Percentiles rank a stretch among this genome's conserved stretches.
Evolutionary conservation across 2,113 vertebrate species (phyloP).

Genomic region (Calidris pugnax): DNA sequence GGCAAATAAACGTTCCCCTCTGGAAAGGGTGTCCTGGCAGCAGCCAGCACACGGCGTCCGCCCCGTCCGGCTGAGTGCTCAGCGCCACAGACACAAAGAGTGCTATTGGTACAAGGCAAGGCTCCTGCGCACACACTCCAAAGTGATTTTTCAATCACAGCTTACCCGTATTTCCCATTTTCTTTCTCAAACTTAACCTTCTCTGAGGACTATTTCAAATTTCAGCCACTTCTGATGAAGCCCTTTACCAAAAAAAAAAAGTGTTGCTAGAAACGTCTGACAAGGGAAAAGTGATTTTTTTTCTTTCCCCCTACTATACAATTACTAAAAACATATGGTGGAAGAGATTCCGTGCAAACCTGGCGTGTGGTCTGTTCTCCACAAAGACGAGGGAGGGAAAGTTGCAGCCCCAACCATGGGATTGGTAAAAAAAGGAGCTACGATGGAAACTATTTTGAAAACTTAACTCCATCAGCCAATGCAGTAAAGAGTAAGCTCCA

Average conservation of each 20-base stretch:
- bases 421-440: conserved; percentile 14
- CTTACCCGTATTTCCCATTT: background rate
- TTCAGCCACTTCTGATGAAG: conserved; percentile 53
- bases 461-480: conserved; percentile 22
- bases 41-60: background rate
- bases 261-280: conserved; percentile 54
- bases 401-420: background rate
- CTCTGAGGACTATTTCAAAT: conserved; percentile 3
- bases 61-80: background rate
- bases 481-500: background rate
- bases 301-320: background rate
- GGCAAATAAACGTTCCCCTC: background rate
- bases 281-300: conserved; percentile 46
- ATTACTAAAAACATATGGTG: conserved; percentile 56
- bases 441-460: conserved; percentile 13
- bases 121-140: background rate
- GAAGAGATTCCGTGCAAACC: background rate
- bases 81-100: background rate
- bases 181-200: background rate
- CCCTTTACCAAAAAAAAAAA: conserved; percentile 15
- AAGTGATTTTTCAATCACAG: background rate
- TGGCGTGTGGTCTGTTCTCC: conserved; percentile 23
- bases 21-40: conserved; percentile 1
- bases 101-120: fast-evolving
- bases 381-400: background rate